A percentile compares a stretch with the other conserved stretches of the same genome.
Evolutionary conservation across 2,797 vertebrate genomes (phyloP).

Genomic region (Chrosomus eos): DNA sequence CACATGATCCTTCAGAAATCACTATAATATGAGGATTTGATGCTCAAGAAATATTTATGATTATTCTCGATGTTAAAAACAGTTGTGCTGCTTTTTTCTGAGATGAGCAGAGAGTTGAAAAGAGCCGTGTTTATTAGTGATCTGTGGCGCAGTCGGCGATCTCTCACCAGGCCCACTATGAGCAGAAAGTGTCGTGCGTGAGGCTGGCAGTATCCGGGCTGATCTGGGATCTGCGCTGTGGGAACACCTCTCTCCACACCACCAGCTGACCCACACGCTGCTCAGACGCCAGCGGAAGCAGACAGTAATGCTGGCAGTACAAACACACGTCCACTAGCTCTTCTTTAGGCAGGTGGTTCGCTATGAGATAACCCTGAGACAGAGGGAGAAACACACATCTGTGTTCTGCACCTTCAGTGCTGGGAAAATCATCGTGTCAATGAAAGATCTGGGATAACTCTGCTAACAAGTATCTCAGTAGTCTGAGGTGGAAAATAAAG

Average conservation of each 20-base stretch:
- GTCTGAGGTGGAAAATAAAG: not conserved
- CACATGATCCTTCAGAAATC: too few relatives aligned
- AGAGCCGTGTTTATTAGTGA: not conserved
- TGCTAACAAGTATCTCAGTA: not conserved
- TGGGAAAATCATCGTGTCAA: not conserved
- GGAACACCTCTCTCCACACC: conserved; percentile 95
- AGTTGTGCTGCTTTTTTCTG: not conserved
- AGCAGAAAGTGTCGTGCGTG: conserved; percentile 90
- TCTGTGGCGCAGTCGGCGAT: not conserved
- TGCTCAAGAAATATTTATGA: not conserved
- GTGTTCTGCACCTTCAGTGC: not conserved
- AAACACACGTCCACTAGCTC: conserved; percentile 88
- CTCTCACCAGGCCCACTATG: conserved; percentile 91
- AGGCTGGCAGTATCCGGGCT: conserved; percentile 68
- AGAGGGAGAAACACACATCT: not conserved
- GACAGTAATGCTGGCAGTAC: conserved; percentile 92
- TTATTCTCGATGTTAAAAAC: not conserved
- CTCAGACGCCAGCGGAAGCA: conserved; percentile 86
- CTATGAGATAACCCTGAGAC: conserved; percentile 90
- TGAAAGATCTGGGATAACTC: not conserved
- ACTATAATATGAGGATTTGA: not conserved
- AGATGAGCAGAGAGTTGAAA: not conserved
- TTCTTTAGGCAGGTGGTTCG: conserved; percentile 91
- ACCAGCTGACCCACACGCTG: conserved; percentile 89
- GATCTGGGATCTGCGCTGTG: conserved; percentile 75